phyloP scores from a whole-genome alignment of 2,113 vertebrate genomes.

The Mixornis gularis region DNA sequence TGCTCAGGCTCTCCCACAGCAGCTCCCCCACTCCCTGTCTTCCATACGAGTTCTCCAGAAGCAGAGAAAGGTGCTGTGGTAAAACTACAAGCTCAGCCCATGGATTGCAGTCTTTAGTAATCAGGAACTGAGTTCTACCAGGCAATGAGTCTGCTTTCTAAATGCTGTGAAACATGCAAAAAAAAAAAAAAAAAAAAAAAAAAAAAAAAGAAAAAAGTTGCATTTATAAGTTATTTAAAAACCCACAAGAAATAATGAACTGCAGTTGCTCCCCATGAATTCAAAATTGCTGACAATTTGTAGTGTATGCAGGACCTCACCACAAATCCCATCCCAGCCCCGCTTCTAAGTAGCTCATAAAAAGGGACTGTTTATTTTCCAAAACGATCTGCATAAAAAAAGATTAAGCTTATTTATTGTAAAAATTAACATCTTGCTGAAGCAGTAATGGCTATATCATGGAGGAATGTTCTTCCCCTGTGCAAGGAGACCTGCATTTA shows the following conservation, averaged over 20 bases:
- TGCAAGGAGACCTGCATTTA: conserved; percentile 16
- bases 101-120: neutral
- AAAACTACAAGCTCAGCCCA: neutral
- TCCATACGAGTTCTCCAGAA: neutral
- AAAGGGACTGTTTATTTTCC: conserved; percentile 60
- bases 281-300: conserved; percentile 15
- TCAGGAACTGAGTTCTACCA: neutral
- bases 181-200: no score
- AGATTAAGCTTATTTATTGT: conserved; percentile 65
- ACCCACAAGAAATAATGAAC: neutral
- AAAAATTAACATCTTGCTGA: conserved; percentile 55
- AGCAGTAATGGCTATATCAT: conserved; percentile 8
- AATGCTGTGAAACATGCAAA: neutral
- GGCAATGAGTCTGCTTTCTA: neutral
- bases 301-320: neutral
- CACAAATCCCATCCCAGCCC: conserved; percentile 3
- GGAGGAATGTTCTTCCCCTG: conserved; percentile 13
- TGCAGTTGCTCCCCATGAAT: conserved; percentile 1
- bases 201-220: neutral
- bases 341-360: conserved; percentile 55
- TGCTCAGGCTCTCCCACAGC: neutral
- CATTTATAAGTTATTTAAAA: conserved; percentile 35
- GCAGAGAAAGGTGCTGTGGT: neutral
- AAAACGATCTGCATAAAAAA: conserved; percentile 40
- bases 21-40: neutral